Base-by-base conservation (phyloP, 2,113 vertebrate species). In the Nyctereutes procyonoides region DNA sequence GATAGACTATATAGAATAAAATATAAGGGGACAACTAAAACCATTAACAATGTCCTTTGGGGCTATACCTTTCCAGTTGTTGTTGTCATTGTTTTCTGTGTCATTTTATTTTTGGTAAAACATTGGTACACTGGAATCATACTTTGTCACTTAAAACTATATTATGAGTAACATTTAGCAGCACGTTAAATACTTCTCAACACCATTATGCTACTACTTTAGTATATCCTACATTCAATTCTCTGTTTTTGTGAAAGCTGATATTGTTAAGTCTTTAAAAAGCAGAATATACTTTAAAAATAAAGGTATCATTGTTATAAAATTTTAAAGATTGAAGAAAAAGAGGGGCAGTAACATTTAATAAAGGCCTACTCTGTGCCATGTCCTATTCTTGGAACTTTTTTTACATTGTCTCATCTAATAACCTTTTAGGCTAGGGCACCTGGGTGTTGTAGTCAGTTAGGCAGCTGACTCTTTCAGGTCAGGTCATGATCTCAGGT, bases 271-370 rank as follows among this genome's bases (percentile, higher is more conserved):
- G 4, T 28, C 51, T 93, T 96, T 95, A n/a, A 38, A 85, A 77
- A 38, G 15, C 8, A 95, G 6, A 81, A 56, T 80, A 28, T 93
- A 69, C 28, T 16, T 83, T 62, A 48, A 89, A 96, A 90, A 56
- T 86, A 86, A 92, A 92, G 48, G 11, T 60, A 79, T 63, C 63
- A 55, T 80, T 86, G 35, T 71, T 90, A 67, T 26, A 89, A 48
- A 80, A 90, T 76, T 88, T 81, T 83, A 86, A 60, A 87, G n/a
- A 62, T 48, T 90, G 58, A 88, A 96, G 71, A 84, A 73, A 96
- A 92, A 35, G 32, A 83, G 17, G 73, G 5, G 30, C 62, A 62
- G 8, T 73, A 83, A 76, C 76, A 85, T 93, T 95, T 80, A 71
- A 15, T 26, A 63, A 93, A 73, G 10, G 1, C 65, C 43, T 71